A percentile compares a stretch with the other conserved stretches of the same genome.
Conservation (phyloP, 2,888 invertebrate species). For the Nymphalis c-album region DNA sequence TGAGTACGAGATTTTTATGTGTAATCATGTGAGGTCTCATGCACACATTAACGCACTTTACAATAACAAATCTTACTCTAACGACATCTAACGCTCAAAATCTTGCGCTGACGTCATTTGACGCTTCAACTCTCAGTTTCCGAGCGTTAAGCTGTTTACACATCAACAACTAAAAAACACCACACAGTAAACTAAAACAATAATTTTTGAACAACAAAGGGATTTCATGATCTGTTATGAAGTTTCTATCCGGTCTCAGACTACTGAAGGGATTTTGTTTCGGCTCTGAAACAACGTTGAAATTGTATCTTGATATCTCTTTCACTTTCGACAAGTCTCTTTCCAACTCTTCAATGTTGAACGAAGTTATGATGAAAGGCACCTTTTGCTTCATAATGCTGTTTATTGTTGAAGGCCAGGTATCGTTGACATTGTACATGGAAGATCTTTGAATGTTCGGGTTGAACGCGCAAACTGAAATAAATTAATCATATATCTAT, state of each 20-base stretch:
- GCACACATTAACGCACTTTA: too few relatives aligned
- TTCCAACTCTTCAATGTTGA: slow-evolving; percentile 84
- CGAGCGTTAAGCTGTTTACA: not conserved
- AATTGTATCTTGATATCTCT: slow-evolving; percentile 67
- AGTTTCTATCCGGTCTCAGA: slow-evolving; percentile 86
- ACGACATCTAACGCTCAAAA: too few relatives aligned
- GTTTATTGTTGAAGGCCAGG: slow-evolving; percentile 85
- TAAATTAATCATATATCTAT: slow-evolving; percentile 4
- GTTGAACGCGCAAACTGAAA: slow-evolving; percentile 86
- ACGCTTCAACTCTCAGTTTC: too few relatives aligned
- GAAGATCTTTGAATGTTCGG: slow-evolving; percentile 86
- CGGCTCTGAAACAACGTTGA: slow-evolving; percentile 78
- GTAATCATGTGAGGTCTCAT: too few relatives aligned
- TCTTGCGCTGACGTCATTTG: too few relatives aligned
- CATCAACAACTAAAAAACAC: slow-evolving; percentile 39
- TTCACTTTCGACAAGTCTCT: slow-evolving; percentile 82
- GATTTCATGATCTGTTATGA: slow-evolving; percentile 86
- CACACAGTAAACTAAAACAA: slow-evolving; percentile 80
- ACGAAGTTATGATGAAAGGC: slow-evolving; percentile 85
- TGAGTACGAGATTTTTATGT: too few relatives aligned
- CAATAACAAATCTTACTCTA: too few relatives aligned
- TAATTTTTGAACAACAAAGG: slow-evolving; percentile 88
- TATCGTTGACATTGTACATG: slow-evolving; percentile 83
- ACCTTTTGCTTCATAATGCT: slow-evolving; percentile 78
- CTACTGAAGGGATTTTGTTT: slow-evolving; percentile 85